phyloP scores from a whole-genome alignment of 2,113 vertebrate species.

The Stegostoma tigrinum region DNA sequence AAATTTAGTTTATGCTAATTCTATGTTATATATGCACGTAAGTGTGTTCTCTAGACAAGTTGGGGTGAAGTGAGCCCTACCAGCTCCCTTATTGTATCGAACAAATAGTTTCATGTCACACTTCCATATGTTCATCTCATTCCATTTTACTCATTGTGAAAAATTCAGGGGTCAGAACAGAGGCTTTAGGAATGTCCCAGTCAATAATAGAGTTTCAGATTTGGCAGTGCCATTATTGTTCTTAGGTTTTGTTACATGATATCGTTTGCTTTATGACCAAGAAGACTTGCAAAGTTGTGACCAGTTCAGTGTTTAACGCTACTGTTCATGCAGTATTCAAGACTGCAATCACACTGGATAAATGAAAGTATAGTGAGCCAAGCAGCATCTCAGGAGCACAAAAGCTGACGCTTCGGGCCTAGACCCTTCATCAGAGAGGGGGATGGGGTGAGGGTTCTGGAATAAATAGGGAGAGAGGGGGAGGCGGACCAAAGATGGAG shows the following conservation, averaged over 20 bases:
- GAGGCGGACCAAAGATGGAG: too few relatives aligned
- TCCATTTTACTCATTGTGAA: neutral
- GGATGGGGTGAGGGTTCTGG: too few relatives aligned
- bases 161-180: neutral
- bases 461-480: too few relatives aligned
- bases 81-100: neutral
- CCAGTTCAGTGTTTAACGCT: neutral
- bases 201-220: neutral
- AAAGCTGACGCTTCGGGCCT: too few relatives aligned
- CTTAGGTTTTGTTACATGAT: neutral
- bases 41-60: neutral
- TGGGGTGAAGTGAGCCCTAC: neutral
- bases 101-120: neutral
- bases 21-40: too few relatives aligned
- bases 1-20: too few relatives aligned
- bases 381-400: too few relatives aligned
- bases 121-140: neutral
- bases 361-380: neutral
- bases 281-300: neutral
- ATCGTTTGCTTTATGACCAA: neutral
- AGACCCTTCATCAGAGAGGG: too few relatives aligned
- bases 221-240: neutral
- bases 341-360: too few relatives aligned
- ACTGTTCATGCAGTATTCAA: neutral
- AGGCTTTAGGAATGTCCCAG: neutral